Base-by-base conservation (phyloP, 2,113 vertebrate genomes). In the Hydrolagus affinis region DNA sequence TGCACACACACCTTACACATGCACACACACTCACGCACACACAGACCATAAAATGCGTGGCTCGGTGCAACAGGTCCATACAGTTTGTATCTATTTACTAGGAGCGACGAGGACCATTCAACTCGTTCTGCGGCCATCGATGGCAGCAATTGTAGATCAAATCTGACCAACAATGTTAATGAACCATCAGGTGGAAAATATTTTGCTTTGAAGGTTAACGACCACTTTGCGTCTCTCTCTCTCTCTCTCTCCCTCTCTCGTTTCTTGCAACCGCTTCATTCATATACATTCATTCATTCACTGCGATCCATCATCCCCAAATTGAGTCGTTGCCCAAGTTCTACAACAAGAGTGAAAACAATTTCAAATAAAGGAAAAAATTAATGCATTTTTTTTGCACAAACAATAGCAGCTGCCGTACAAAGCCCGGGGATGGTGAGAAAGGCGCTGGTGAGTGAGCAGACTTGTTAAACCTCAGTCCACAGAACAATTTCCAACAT, bases 21-120 rank as follows among this genome's bases (percentile, higher is more conserved):
- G 6, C 44, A 44, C 44, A 44, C 44, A 44, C 44, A 44, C n/a
- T n/a, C 44, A 44, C 44, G 6, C 44, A 44, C 44, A 80, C 30
- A 21, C 60, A 64, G 19, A 62, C 21, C 2, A 62, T 72, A 23
- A 15, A 28, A 64, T 28, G 2, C 32, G 8, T 32, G 6, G 78
- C 28, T 66, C n/a, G 2, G 44, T 78, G 62, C 78, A 83, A 83
- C 78, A 83, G 78, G 78, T 83, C 30, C 30, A 83, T 11, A 28
- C 28, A 60, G 15, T 14, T 2, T 2, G 1, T 19, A 19, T 28
- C 32, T 32, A 0, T 44, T 44, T 83, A 25, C 11, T 11, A 19
- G 14, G 25, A 12, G 17, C 6, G 1, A 25, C 15, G 2, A 8
- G 15, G 15, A 32, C 62, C 78, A 66, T 10, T 9, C 4, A 4